Conservation (phyloP, 1,140 invertebrate species). For the Proctacanthus coquilletti region DNA sequence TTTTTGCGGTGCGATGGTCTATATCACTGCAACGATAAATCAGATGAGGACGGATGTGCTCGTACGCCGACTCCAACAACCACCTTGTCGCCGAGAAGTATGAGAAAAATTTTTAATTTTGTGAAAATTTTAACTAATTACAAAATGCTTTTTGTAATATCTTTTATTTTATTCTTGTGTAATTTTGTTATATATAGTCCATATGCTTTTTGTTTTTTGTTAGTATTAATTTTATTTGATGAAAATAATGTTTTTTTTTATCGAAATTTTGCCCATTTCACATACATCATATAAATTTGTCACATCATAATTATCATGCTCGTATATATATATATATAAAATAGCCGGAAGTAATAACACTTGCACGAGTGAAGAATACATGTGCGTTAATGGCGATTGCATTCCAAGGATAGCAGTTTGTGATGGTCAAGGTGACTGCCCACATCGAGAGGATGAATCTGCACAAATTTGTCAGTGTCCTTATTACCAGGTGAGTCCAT, state of each 20-base stretch:
- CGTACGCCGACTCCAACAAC: not conserved
- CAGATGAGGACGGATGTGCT: constrained; percentile 53
- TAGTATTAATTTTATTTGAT: not conserved
- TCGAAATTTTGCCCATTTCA: no score
- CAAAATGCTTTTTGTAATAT: no score
- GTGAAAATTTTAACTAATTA: no score
- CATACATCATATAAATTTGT: no score
- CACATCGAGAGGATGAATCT: constrained; percentile 63
- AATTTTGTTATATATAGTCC: no score
- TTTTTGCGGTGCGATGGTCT: constrained; percentile 56
- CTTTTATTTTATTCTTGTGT: not conserved
- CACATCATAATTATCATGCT: no score
- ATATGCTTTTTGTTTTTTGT: not conserved
- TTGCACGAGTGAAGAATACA: no score
- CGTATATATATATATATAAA: no score
- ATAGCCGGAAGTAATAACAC: no score
- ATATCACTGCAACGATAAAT: constrained; percentile 53
- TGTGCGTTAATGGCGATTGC: constrained; percentile 35
- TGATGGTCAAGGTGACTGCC: constrained; percentile 69
- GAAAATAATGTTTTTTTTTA: no score
- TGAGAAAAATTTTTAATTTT: no score
- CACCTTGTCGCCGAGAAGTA: not conserved
- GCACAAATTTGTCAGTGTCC: constrained; percentile 28
- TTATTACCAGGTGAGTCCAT: constrained; percentile 28
- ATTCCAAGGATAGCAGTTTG: constrained; percentile 43